These are phyloP conservation scores for Macrochelys suwanniensis DNA, from an alignment of 2,797 vertebrate species.

Conservation along the genomic window DNA sequence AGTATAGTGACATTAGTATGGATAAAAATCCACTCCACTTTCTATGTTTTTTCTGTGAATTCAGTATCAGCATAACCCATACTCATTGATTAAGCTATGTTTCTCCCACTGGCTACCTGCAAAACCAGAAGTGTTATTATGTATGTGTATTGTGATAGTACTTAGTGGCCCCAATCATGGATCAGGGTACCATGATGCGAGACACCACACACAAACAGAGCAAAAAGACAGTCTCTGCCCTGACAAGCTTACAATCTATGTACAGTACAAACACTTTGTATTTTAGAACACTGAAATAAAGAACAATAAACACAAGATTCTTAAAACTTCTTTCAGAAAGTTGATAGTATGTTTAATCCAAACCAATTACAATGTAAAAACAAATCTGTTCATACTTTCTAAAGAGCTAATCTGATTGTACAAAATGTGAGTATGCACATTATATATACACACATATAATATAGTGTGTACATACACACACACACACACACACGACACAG, in stretches of 20 bases:
- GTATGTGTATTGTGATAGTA: background rate
- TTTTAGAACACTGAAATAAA: background rate
- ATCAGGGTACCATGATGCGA: background rate
- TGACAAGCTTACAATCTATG: background rate
- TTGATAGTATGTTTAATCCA: background rate
- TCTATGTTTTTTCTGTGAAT: background rate
- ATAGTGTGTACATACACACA: background rate
- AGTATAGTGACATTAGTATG: background rate
- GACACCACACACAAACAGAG: background rate
- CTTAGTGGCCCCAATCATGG: background rate
- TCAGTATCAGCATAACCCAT: background rate
- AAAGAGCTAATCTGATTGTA: slow-evolving; percentile 5
- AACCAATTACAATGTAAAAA: background rate
- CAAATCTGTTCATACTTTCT: background rate
- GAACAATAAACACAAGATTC: background rate
- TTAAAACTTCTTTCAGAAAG: background rate
- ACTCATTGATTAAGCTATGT: background rate
- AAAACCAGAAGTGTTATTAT: background rate
- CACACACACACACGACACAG: slow-evolving; percentile 56
- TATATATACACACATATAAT: slow-evolving; percentile 52
- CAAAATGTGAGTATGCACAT: slow-evolving; percentile 23
- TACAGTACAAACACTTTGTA: background rate
- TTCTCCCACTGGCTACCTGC: background rate
- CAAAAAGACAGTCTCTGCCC: background rate
- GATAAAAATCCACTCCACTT: background rate